Conservation (phyloP, 2,113 vertebrate genomes). For the Percopsis transmontana region DNA sequence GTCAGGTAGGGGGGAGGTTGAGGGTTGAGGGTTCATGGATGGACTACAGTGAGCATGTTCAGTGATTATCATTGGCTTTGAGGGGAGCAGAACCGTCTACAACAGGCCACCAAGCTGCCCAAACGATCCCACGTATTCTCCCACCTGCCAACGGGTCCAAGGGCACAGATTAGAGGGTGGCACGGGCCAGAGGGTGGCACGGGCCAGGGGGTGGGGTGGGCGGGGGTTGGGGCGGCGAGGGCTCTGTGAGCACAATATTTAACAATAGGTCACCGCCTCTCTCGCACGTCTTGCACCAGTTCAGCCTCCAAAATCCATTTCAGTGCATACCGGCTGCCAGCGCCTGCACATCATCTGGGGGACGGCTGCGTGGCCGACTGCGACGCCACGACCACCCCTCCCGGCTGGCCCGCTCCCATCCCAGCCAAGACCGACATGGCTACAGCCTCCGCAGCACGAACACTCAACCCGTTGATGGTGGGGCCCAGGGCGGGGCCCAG, state of each 20-base stretch:
- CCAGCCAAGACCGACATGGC: conserved; percentile 91
- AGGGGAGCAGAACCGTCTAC: conserved; percentile 29
- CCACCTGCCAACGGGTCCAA: conserved; percentile 1
- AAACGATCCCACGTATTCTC: neutral
- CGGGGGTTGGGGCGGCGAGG: neutral
- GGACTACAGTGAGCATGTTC: conserved; percentile 48
- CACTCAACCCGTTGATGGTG: conserved; percentile 84
- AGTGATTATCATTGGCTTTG: conserved; percentile 62
- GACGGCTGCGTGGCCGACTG: conserved; percentile 84
- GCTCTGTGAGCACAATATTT: neutral
- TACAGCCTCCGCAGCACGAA: conserved; percentile 90
- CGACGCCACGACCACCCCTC: conserved; percentile 80
- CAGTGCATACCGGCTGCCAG: conserved; percentile 57
- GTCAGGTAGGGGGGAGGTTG: neutral
- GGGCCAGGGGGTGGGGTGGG: conserved; percentile 1
- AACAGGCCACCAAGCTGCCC: conserved; percentile 13
- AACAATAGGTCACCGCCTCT: conserved; percentile 38
- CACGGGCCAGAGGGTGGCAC: neutral
- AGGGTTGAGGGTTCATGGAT: conserved; percentile 38
- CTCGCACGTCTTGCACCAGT: conserved; percentile 47
- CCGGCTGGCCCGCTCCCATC: conserved; percentile 90
- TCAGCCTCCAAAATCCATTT: conserved; percentile 48
- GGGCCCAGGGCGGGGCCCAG: conserved; percentile 69
- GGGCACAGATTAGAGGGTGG: neutral
- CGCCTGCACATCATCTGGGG: conserved; percentile 87